Base-by-base conservation (phyloP, 2,888 invertebrate genomes). In the Dione vanillae region DNA sequence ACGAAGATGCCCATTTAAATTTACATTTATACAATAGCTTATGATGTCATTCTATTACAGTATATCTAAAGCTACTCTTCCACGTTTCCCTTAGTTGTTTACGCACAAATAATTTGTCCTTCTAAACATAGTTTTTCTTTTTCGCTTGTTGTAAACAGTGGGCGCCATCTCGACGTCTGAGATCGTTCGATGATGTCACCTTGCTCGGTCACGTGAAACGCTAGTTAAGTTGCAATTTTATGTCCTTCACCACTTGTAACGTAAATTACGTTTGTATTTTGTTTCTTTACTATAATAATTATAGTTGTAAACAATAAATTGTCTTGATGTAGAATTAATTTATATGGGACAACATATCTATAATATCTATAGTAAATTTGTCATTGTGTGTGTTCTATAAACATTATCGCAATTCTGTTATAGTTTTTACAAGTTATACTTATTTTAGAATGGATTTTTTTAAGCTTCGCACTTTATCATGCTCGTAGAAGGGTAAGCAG, bases 131-230 rank as follows among this genome's bases (percentile, higher is more conserved):
- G 49, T 40, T 14, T 19, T 45, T 49, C 19, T 19, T 40, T 19
- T 14, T 40, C 40, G 14, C 19, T 37, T 49, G 43, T 62, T 45
- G 64, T 64, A 64, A 49, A 64, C 35, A 40, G 67, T 52, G 71
- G 73, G 69, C 75, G 76, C 74, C 75, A 66, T 40, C 51, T 58
- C 49, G 76, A 66, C 72, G 75, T 71, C 71, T 65, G 65, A 71
- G 71, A 62, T 61, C 71, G 62, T 20, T 27, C 56, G 72, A 73
- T 76, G 76, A 76, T 76, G 76, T 76, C 75, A 76, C 67, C 71
- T 67, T 54, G 47, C 61, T 56, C 47, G 61, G 65, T 71, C 71
- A 52, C 66, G 62, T 70, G 61, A 37, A 43, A 41, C 35, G 59
- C 16, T 45, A 40, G 35, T 49, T 64, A 64, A 64, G 35, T 19